Base-by-base conservation (phyloP, 2,888 invertebrate species). In the Osedax fenrisi region DNA sequence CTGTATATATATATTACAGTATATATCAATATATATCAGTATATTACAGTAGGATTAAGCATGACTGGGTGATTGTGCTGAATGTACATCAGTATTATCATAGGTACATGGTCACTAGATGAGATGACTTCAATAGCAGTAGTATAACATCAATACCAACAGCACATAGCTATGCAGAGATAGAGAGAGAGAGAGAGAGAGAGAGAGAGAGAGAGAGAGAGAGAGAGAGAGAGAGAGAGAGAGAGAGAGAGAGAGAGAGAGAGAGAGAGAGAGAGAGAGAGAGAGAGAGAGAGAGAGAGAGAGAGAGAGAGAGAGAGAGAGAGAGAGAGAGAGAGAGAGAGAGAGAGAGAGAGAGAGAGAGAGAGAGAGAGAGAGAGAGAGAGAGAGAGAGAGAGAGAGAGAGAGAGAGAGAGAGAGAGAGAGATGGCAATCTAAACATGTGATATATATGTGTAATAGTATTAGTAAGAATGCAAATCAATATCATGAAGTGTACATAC, bases 271-370 rank as follows among this genome's bases (percentile, higher is more conserved):
- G 73, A 73, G 26, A 73, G 75, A 75, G 75, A 75, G 71, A 72
- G 72, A 75, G 71, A 75, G 75, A 75, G 75, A 75, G 72, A 74
- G 72, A 75, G 75, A 75, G 75, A 75, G 71, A 75, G 62, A 75
- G 75, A 74, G 62, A 72, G 66, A 75, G 64, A 61, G 72, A 64
- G 22, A 22, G 3, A 41, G 22, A 27, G 41, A 26, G 71, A 71
- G 26, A 41, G 23, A 23, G 26, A 23, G 25, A 71, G 71, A 22
- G 23, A 27, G 23, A 41, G 10, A 27, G 27, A 26, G 23, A 41
- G 22, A 27, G 26, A 71, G 71, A 27, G 71, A 71, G 22, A 23
- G 23, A 26, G 71, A 71, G 68, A 68, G 25, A 68, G 25, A 24
- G 26, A 25, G 68, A 68, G 25, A 24, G 25, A 26, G 68, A 26